Evolutionary conservation across 2,113 vertebrate genomes (phyloP).

Genomic region (Zeus faber): DNA sequence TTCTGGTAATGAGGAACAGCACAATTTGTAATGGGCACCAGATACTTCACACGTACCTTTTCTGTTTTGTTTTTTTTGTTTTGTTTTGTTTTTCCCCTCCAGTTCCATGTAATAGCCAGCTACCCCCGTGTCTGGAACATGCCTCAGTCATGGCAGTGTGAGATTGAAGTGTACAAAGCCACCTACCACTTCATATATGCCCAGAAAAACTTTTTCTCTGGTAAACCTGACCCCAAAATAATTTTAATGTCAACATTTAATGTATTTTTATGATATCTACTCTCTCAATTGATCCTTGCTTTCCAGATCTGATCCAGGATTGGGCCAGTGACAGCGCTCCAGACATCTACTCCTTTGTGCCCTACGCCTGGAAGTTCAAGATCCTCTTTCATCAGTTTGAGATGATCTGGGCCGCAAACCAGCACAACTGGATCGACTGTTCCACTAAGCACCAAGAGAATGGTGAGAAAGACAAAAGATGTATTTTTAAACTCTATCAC

Average conservation of each 20-base stretch:
- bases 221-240: constrained; percentile 62
- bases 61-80: background rate
- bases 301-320: constrained; percentile 92
- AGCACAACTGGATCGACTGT: constrained; percentile 98
- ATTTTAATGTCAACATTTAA: background rate
- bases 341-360: constrained; percentile 97
- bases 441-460: constrained; percentile 99
- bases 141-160: constrained; percentile 97
- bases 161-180: constrained; percentile 97
- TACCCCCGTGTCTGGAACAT: constrained; percentile 96
- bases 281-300: background rate
- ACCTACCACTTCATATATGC: constrained; percentile 99
- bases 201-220: constrained; percentile 97
- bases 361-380: constrained; percentile 98
- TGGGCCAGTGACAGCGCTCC: constrained; percentile 95
- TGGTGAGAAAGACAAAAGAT: constrained; percentile 77
- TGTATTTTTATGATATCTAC: background rate
- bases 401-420: constrained; percentile 99
- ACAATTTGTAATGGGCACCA: too few species aligned
- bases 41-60: background rate
- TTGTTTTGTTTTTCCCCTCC: constrained; percentile 14
- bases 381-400: constrained; percentile 98
- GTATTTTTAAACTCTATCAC: too few species aligned
- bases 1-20: too few species aligned
- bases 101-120: constrained; percentile 96